Conservation (phyloP, 2,888 invertebrate genomes). For the Taenaris catops region DNA sequence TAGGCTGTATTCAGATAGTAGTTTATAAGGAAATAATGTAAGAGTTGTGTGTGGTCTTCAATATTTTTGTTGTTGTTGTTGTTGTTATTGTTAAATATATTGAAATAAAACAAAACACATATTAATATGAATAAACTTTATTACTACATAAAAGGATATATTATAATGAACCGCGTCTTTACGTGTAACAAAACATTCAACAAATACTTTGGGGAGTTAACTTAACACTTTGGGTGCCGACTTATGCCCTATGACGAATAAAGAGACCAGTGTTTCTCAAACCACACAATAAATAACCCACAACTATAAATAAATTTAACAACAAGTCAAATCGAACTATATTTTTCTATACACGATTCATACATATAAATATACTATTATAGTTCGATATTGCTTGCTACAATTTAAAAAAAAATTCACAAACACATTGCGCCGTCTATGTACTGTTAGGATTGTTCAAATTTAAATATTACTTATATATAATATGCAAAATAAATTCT, state of each 20-base stretch:
- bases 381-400: conserved; percentile 10
- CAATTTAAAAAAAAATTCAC: conserved; percentile 32
- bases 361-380: conserved; percentile 9
- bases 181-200: conserved; percentile 72
- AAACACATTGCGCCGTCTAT: conserved; percentile 25
- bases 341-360: conserved; percentile 5
- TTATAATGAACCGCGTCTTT: conserved; percentile 59
- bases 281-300: conserved; percentile 31
- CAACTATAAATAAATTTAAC: conserved; percentile 15
- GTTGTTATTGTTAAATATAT: background rate
- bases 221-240: conserved; percentile 71
- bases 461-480: too few relatives aligned
- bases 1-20: too few relatives aligned
- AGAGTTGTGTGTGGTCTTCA: too few relatives aligned
- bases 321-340: conserved; percentile 8
- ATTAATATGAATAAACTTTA: conserved; percentile 76
- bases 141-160: conserved; percentile 75
- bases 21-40: too few relatives aligned
- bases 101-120: conserved; percentile 31
- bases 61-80: too few relatives aligned
- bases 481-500: too few relatives aligned
- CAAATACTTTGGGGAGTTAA: conserved; percentile 76
- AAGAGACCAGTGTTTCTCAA: conserved; percentile 79
- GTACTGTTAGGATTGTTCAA: too few relatives aligned
- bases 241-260: conserved; percentile 59